Percentiles rank a stretch among this genome's conserved stretches.
Evolutionary conservation across 2,113 vertebrate species (phyloP).

Genomic region (Mesocricetus auratus): DNA sequence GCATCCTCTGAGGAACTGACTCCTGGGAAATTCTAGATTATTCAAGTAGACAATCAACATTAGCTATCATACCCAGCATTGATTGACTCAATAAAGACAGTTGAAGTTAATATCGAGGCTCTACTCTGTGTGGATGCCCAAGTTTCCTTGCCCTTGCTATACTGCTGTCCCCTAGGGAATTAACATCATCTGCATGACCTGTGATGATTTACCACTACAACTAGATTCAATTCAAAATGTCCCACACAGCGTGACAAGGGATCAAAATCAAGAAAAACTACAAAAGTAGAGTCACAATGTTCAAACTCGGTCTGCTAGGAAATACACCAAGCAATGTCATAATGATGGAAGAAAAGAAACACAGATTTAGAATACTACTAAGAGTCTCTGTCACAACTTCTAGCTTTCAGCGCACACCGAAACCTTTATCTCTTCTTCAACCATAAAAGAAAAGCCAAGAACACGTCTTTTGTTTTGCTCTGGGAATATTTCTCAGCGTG

Average conservation of each 20-base stretch:
- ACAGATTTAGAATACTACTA: not conserved
- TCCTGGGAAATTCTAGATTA: not conserved
- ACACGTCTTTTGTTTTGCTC: not conserved
- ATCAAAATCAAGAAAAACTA: not conserved
- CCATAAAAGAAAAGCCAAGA: not conserved
- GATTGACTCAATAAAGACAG: not conserved
- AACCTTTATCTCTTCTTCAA: not conserved
- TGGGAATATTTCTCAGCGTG: not conserved
- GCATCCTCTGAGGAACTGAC: not conserved
- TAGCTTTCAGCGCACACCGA: not conserved
- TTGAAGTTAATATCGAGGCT: not conserved
- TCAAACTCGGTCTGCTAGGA: no score
- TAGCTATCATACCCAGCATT: not conserved
- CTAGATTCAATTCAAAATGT: not conserved
- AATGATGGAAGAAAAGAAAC: not conserved
- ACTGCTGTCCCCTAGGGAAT: not conserved
- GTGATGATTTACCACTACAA: no score
- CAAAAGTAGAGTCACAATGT: not conserved
- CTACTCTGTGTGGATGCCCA: not conserved
- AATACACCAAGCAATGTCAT: no score
- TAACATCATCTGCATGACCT: not conserved
- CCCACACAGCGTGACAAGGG: not conserved
- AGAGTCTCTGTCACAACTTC: not conserved
- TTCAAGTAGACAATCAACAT: not conserved
- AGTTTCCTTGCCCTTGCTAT: not conserved